These are phyloP conservation scores for Nebria brevicollis DNA, from an alignment of 2,888 invertebrate genomes.

Conservation along the genomic window DNA sequence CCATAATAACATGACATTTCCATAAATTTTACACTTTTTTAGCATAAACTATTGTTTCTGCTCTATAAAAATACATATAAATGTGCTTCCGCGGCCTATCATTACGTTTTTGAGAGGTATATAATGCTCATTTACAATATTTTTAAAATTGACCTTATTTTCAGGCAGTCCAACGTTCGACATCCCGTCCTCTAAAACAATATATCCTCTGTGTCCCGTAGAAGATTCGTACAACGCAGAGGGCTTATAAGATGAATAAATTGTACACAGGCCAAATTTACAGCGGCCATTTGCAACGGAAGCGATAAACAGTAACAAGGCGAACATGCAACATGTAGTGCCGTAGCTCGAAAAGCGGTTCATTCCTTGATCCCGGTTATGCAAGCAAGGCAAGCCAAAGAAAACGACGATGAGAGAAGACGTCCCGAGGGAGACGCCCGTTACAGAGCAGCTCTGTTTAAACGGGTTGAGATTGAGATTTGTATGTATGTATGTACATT, in stretches of 20 bases:
- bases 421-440: not conserved
- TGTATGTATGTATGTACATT: not conserved
- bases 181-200: not conserved
- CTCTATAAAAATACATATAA: too few species aligned
- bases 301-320: slow-evolving; percentile 20
- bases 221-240: not conserved
- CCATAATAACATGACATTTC: too few species aligned
- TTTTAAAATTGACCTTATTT: too few species aligned
- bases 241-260: not conserved
- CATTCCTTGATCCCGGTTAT: not conserved
- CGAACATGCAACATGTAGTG: slow-evolving; percentile 17
- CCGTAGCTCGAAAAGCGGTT: not conserved
- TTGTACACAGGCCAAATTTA: slow-evolving; percentile 1
- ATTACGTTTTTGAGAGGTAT: too few species aligned
- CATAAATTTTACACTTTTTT: too few species aligned
- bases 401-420: slow-evolving; percentile 1
- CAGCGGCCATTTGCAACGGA: not conserved
- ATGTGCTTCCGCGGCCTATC: too few species aligned
- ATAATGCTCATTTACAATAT: too few species aligned
- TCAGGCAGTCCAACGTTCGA: too few species aligned
- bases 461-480: not conserved
- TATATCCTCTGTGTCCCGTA: not conserved
- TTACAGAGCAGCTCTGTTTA: not conserved
- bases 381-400: not conserved
- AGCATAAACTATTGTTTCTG: too few species aligned